Evolutionary conservation across 2,888 invertebrate species (phyloP).

Genomic region (Eucriotettix oculatus): DNA sequence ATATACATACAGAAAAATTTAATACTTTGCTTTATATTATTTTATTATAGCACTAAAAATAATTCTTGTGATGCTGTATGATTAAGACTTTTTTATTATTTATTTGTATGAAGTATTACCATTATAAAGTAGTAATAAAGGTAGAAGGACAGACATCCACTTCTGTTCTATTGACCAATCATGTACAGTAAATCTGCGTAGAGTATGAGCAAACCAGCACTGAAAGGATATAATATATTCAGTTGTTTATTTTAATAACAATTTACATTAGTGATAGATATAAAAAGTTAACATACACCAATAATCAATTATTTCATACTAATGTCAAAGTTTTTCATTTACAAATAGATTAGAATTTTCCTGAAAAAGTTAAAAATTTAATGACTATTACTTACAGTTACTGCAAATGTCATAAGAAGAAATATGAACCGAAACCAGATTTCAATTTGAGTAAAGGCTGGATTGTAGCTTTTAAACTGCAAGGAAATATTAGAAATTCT

Average conservation of each 20-base stretch:
- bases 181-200: conserved; percentile 69
- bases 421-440: conserved; percentile 95
- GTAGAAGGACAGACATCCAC: conserved; percentile 81
- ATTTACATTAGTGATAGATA: not conserved
- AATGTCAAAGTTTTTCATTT: not conserved
- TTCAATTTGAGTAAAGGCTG: conserved; percentile 90
- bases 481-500: not conserved
- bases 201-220: conserved; percentile 86
- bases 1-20: not conserved
- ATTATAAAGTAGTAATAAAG: conserved; percentile 75
- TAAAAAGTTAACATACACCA: not conserved
- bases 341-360: not conserved
- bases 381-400: conserved; percentile 50
- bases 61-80: not conserved
- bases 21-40: not conserved
- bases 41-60: not conserved
- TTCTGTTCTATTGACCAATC: conserved; percentile 98
- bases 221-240: conserved; percentile 28
- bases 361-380: too few relatives aligned
- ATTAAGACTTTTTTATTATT: not conserved
- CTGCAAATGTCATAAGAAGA: conserved; percentile 66
- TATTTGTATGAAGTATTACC: conserved; percentile 35
- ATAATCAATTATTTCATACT: not conserved
- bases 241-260: not conserved
- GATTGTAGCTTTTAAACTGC: conserved; percentile 92